Evolutionary conservation across 2,888 invertebrate species (phyloP), one percentile per base, ranked within the genome.

Genomic region (Rhopalosiphum nymphaeae): DNA sequence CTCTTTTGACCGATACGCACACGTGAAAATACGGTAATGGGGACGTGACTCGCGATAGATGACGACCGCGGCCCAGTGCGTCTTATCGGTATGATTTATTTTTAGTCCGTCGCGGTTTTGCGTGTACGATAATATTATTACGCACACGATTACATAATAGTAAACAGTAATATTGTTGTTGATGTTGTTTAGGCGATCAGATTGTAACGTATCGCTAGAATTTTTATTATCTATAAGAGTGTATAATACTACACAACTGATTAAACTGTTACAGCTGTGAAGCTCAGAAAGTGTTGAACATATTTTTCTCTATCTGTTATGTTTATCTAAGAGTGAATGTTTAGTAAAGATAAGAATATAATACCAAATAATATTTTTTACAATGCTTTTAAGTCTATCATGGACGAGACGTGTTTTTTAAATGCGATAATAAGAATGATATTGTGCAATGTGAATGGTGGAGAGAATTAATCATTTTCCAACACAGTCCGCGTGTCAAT

Each of bases 41-140:
- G 49, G 61, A 29, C 42, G 36, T 11, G 29, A 21, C 44, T 44
- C 10, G 3, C 26, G 44, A 29, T 49, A 13, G 16, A 36, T 36
- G 9, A 5, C 46, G 86, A 78, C 26, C 86, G 46, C 29, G 26
- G 46, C 46, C 86, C 44, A 44, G 46, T 46, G 46, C 29, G 46
- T 89, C 57, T 89, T 89, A 26, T 44, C 89, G 16, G 42, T 44
- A 42, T 29, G 89, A 57, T 89, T 89, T 89, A 89, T 89, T 57
- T 89, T 57, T 88, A 49, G 13, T 88, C n/a, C 7, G n/a, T 36
- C 16, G 78, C n/a, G 3, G 25, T 53, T 88, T 36, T 29, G 4
- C 36, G 7, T 36, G 3, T 36, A 78, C 78, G 67, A 67, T 67
- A 67, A n/a, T 11, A 67, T 67, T 61, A 36, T n/a, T 36, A 36